A percentile compares a stretch with the other conserved stretches of the same genome.
phyloP scores from a whole-genome alignment of 2,113 vertebrate species.

The Erythrocercus mccallii region DNA sequence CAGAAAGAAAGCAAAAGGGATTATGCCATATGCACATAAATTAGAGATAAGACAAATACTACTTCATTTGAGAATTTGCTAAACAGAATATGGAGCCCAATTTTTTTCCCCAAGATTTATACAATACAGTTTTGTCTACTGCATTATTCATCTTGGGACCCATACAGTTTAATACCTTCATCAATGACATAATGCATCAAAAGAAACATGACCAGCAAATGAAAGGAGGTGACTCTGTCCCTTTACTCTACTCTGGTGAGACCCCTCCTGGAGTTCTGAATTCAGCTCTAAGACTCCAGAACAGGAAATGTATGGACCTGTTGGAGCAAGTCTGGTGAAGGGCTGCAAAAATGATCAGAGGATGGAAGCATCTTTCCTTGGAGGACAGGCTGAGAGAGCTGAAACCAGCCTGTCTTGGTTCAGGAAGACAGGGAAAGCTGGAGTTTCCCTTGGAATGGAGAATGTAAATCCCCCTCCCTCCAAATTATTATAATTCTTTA shows the following conservation, averaged over 20 bases:
- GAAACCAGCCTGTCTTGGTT: too few species aligned
- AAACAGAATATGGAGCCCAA: background rate
- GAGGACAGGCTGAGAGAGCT: background rate
- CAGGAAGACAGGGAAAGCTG: too few species aligned
- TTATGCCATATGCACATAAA: background rate
- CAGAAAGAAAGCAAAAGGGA: background rate
- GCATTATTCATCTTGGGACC: background rate
- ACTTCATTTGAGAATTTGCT: background rate
- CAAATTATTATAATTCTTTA: too few species aligned
- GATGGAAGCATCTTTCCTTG: background rate
- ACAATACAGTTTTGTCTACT: fast-evolving
- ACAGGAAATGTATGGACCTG: background rate
- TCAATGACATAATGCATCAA: background rate
- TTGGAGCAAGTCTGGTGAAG: background rate
- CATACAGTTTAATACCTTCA: background rate
- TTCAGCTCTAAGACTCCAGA: background rate
- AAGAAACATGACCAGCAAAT: background rate
- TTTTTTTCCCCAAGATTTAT: background rate
- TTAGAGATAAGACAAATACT: background rate
- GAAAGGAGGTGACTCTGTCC: background rate
- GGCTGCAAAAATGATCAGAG: background rate
- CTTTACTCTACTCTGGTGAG: background rate
- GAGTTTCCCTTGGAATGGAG: too few species aligned
- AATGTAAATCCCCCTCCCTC: too few species aligned
- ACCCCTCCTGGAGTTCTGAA: background rate